Conservation (phyloP, 2,113 vertebrate genomes). For the Hassar affinis region DNA sequence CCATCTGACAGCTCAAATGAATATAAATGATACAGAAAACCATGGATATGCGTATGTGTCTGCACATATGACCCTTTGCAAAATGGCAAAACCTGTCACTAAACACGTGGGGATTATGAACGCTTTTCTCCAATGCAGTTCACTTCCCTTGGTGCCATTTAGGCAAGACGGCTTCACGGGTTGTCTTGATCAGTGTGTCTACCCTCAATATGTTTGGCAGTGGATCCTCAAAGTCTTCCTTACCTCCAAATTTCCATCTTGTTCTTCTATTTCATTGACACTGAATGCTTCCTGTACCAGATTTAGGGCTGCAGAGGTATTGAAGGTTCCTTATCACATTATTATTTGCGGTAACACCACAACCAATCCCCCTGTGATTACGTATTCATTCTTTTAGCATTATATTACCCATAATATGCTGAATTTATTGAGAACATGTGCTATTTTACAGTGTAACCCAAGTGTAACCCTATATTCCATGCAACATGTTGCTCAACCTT, state of each 20-base stretch:
- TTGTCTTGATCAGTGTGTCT: background rate
- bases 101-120: background rate
- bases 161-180: background rate
- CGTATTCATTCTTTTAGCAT: too few species aligned
- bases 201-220: too few species aligned
- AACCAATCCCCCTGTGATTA: too few species aligned
- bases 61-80: background rate
- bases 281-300: background rate
- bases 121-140: background rate
- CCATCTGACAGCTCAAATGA: constrained; percentile 26
- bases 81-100: background rate
- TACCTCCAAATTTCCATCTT: background rate
- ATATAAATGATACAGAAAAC: constrained; percentile 32
- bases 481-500: too few species aligned
- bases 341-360: too few species aligned
- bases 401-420: too few species aligned
- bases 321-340: too few species aligned
- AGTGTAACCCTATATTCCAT: too few species aligned
- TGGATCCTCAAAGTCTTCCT: background rate
- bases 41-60: background rate
- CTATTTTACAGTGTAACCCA: too few species aligned
- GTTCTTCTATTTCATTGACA: background rate
- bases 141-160: background rate
- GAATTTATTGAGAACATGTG: too few species aligned
- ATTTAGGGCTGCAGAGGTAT: too few species aligned